Evolutionary conservation across 2,113 vertebrate species (phyloP), one percentile per base, ranked within the genome.

Genomic region (Fregetta grallaria): DNA sequence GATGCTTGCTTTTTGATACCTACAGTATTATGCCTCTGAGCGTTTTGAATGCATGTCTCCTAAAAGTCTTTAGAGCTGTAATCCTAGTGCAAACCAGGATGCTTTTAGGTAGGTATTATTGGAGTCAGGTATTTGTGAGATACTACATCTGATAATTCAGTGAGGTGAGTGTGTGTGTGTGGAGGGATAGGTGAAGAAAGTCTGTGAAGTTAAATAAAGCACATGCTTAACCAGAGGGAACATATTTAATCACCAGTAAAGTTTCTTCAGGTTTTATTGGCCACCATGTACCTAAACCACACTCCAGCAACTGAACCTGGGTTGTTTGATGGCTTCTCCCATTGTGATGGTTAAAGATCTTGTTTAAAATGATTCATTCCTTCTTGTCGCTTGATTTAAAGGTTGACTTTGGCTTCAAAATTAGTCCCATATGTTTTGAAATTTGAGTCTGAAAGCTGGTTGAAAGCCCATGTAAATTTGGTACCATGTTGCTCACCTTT

Each of bases 401-500:
- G 56, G 92, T 86, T 92, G 84, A 74, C 95, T 98, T 97, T 93
- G 97, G 96, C 96, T 98, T 92, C 80, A 83, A 97, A 98, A 98
- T 98, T 86, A 96, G 94, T 97, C 97, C 98, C 96, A 92, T 87
- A 97, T 98, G 98, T 96, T 97, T 94, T 95, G 92, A 96, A 97
- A 97, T 56, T 63, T 90, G 96, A 97, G 77, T 76, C 96, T 45
- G 59, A 84, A 92, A 89, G 77, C 73, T 74, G 82, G 52, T 93
- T 94, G 84, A 94, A 87, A 96, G 76, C 79, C n/a, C 79, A 53
- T 27, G 92, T 88, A 93, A 94, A 82, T 96, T 81, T 95, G 92
- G 94, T 96, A 73, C 95, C 80, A 59, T 36, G 73, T 58, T 88
- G 77, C 86, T 95, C 95, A 88, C 96, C 96, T 97, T 92, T 97